phyloP scores from a whole-genome alignment of 2,113 vertebrate species.

The Spea bombifrons region DNA sequence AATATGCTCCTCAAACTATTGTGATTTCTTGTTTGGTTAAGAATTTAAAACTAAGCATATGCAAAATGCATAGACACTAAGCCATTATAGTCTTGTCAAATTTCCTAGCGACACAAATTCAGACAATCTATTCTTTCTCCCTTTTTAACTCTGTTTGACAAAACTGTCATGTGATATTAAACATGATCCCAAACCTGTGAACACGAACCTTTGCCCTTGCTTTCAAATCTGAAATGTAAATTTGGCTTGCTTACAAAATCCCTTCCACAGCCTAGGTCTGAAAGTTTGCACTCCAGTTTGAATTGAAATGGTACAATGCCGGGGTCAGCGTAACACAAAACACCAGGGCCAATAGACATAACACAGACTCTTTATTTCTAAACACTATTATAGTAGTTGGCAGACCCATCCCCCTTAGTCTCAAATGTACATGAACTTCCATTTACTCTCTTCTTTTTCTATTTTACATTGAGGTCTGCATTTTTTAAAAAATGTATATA shows the following conservation, averaged over 20 bases:
- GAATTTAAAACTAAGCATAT: background rate
- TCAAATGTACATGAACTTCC: conserved; percentile 49
- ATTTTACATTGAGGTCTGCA: background rate
- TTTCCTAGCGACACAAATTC: conserved; percentile 60
- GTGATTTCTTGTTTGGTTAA: background rate
- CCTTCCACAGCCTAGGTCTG: conserved; percentile 56
- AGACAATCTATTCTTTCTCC: conserved; percentile 53
- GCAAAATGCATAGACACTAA: background rate
- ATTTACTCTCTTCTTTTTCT: conserved; percentile 49
- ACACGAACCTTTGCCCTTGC: conserved; percentile 73
- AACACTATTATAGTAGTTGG: conserved; percentile 57
- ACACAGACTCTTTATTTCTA: conserved; percentile 78
- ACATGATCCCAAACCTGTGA: conserved; percentile 70
- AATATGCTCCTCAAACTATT: too few species aligned
- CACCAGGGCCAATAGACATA: conserved; percentile 76
- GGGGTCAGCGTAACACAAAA: conserved; percentile 77
- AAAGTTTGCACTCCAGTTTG: conserved; percentile 55
- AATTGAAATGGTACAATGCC: conserved; percentile 63
- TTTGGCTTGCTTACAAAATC: conserved; percentile 66
- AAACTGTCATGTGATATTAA: conserved; percentile 81
- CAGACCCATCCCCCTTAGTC: conserved; percentile 54
- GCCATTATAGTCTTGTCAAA: conserved; percentile 21
- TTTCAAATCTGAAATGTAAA: conserved; percentile 68
- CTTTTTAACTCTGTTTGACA: conserved; percentile 67
- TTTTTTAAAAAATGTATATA: conserved; percentile 14